Percentiles rank a stretch among this genome's conserved stretches.
phyloP scores from a whole-genome alignment of 2,797 vertebrate genomes.

The Pangasius sanitwongsei region DNA sequence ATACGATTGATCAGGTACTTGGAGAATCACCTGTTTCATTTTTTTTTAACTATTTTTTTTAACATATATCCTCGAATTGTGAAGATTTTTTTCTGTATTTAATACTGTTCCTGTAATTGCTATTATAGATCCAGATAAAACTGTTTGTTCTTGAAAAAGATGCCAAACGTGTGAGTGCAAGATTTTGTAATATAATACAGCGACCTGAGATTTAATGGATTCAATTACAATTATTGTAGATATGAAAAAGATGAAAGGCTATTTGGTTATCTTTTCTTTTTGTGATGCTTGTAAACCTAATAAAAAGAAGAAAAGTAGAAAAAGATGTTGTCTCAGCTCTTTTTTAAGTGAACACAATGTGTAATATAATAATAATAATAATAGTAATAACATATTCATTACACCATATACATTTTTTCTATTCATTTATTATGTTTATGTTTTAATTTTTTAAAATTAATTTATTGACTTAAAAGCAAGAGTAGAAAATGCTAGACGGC shows the following conservation, averaged over 20 bases:
- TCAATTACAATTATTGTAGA: neutral
- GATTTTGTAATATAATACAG: neutral
- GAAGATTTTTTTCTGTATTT: neutral
- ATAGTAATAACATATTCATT: neutral
- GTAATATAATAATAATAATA: too few species aligned
- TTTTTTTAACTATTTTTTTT: neutral
- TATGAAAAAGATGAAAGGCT: neutral
- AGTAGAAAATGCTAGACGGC: neutral
- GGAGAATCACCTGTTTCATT: neutral
- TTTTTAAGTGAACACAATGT: neutral
- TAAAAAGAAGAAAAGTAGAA: neutral
- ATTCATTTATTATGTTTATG: neutral
- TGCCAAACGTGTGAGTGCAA: neutral
- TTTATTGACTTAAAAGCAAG: neutral
- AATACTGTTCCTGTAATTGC: neutral
- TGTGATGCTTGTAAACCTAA: constrained; percentile 10
- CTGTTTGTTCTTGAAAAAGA: neutral
- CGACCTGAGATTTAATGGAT: neutral
- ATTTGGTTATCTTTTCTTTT: neutral
- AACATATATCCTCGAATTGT: neutral
- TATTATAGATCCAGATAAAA: neutral
- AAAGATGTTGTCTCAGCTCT: neutral
- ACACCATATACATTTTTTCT: neutral
- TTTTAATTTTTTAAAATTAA: neutral
- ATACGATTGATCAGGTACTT: neutral